A percentile compares a stretch with the other conserved stretches of the same genome.
phyloP scores from a whole-genome alignment of 2,888 invertebrate species.

The Diplazon laetatorius region DNA sequence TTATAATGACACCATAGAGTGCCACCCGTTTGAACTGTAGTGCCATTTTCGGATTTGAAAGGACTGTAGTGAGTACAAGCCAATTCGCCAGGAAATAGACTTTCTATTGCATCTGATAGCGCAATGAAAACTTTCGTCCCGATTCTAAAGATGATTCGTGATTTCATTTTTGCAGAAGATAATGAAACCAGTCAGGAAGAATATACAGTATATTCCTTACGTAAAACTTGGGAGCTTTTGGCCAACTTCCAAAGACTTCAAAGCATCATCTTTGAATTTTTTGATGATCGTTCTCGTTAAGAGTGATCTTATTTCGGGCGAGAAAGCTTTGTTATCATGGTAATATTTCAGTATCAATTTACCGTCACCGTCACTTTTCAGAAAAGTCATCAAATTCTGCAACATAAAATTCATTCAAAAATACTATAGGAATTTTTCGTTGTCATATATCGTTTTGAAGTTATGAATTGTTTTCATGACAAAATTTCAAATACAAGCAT shows the following conservation, averaged over 20 bases:
- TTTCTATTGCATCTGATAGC: slow-evolving; percentile 26
- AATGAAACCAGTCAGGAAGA: neutral
- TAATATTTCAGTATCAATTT: slow-evolving; percentile 21
- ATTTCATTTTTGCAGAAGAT: slow-evolving; percentile 7
- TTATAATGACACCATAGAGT: too few species aligned
- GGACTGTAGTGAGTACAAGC: neutral
- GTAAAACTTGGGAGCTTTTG: slow-evolving; percentile 29
- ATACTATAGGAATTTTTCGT: too few species aligned
- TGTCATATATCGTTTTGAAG: too few species aligned
- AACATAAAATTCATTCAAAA: slow-evolving; percentile 1
- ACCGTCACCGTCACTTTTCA: slow-evolving; percentile 22
- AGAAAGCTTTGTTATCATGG: slow-evolving; percentile 14
- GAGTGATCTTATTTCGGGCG: slow-evolving; percentile 5
- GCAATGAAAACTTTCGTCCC: slow-evolving; percentile 36
- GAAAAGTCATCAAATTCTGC: slow-evolving; percentile 35
- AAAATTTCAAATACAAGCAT: too few species aligned
- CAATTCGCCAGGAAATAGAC: slow-evolving; percentile 33
- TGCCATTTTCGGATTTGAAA: too few species aligned
- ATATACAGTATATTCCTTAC: slow-evolving; percentile 34
- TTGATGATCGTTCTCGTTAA: slow-evolving; percentile 31
- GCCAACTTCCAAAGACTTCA: slow-evolving; percentile 14
- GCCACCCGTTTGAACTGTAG: too few species aligned
- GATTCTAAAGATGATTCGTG: slow-evolving; percentile 29
- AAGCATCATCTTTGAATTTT: slow-evolving; percentile 42
- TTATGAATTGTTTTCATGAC: too few species aligned